phyloP scores from a whole-genome alignment of 2,113 vertebrate species.

The Nothoprocta perdicaria region DNA sequence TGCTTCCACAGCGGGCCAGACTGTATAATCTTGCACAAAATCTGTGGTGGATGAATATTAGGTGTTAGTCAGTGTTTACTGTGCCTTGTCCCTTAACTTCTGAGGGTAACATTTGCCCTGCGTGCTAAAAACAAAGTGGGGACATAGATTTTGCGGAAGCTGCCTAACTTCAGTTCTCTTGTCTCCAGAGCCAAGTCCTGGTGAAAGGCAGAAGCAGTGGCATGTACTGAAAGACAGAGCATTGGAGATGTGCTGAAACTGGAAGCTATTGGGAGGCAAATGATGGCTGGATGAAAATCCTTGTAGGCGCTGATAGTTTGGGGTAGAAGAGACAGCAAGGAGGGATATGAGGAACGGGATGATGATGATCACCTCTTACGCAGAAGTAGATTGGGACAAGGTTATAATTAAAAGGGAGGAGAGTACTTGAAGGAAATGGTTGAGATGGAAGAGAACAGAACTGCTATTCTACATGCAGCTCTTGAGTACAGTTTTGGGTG shows the following conservation, averaged over 20 bases:
- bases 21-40: neutral
- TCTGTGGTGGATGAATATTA: neutral
- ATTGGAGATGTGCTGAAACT: neutral
- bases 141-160: neutral
- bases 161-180: neutral
- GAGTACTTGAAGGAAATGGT: neutral
- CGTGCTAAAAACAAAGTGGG: neutral
- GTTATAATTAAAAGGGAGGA: neutral
- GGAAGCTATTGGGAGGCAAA: neutral
- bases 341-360: neutral
- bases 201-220: neutral
- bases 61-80: neutral
- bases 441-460: neutral
- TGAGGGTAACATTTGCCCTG: neutral
- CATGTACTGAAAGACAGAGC: neutral
- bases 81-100: neutral
- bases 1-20: neutral
- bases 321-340: neutral
- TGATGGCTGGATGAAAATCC: neutral
- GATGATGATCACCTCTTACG: neutral
- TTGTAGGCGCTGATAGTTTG: neutral
- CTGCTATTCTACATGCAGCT: neutral
- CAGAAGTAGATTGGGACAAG: neutral
- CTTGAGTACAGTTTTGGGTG: neutral
- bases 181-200: neutral